Evolutionary conservation across 2,797 vertebrate species (phyloP), one percentile per base, ranked within the genome.

Genomic region (Pteronotus mesoamericanus): DNA sequence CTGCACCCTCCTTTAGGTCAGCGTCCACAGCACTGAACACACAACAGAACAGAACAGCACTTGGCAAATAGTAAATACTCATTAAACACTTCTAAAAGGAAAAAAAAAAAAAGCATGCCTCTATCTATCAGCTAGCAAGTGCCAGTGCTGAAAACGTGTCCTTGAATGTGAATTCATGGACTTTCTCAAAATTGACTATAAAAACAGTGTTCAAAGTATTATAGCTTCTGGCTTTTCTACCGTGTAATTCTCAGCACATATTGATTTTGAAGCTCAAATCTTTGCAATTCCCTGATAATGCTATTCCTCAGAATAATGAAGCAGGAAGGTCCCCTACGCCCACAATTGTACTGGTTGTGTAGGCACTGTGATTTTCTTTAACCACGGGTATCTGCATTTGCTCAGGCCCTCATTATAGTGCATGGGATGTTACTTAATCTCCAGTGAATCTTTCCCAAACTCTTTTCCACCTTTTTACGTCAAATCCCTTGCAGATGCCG

Each of bases 251-350:
- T 96, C 80, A 95, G 97, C 77, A 97, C 86, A 94, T 94, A 97
- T 80, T 97, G 97, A 97, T 97, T 98, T 95, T 95, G 95, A 95
- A 94, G 95, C 86, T 95, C 89, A 91, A 96, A 91, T 96, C 96
- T 97, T 96, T 93, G 89, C 95, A 97, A 94, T 96, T 96, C 97
- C 86, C 96, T 85, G 96, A 95, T 97, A 97, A 98, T 95, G 89
- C 92, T 87, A 95, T 96, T 97, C 95, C 79, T 96, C 88, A 89
- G 97, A 97, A 98, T 97, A 98, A 97, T 97, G 96, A 97, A 95
- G 89, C 93, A 92, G 94, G 75, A 96, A 96, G 97, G 86, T 97
- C 86, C 86, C 94, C 57, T 22, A 96, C 8, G 6, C 94, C 97
- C 95, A 96, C 92, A 94, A 91, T 61, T 96, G 89, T 97, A 78